Evolutionary conservation across 2,113 vertebrate species (phyloP).

Genomic region (Thinocorus orbignyianus): DNA sequence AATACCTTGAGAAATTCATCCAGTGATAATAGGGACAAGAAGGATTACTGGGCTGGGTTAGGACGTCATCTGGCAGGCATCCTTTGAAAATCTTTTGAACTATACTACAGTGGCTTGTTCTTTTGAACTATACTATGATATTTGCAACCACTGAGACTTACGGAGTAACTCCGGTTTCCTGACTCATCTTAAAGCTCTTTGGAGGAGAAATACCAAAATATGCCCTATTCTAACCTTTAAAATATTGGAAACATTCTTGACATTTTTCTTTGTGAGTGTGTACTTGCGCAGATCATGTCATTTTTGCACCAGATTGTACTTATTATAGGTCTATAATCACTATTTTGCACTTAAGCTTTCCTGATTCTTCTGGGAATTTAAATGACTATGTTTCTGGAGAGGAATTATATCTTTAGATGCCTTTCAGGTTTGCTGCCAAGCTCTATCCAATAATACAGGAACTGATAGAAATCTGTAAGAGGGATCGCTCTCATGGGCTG

Average conservation of each 20-base stretch:
- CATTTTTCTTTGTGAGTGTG: neutral
- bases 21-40: neutral
- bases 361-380: neutral
- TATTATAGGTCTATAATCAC: neutral
- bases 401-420: neutral
- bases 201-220: neutral
- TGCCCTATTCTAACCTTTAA: neutral
- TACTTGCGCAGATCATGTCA: neutral
- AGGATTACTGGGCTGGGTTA: neutral
- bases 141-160: neutral
- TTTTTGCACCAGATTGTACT: neutral
- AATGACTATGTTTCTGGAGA: neutral
- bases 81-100: neutral
- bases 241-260: neutral
- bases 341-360: neutral
- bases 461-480: neutral
- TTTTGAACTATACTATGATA: neutral
- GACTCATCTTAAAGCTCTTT: neutral
- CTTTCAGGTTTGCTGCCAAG: neutral
- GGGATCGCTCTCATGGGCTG: neutral
- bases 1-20: neutral
- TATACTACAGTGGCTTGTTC: neutral
- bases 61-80: neutral
- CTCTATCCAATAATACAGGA: neutral
- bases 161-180: neutral